Conservation (phyloP, 2,797 vertebrate genomes). For the Eulemur albifrons region DNA sequence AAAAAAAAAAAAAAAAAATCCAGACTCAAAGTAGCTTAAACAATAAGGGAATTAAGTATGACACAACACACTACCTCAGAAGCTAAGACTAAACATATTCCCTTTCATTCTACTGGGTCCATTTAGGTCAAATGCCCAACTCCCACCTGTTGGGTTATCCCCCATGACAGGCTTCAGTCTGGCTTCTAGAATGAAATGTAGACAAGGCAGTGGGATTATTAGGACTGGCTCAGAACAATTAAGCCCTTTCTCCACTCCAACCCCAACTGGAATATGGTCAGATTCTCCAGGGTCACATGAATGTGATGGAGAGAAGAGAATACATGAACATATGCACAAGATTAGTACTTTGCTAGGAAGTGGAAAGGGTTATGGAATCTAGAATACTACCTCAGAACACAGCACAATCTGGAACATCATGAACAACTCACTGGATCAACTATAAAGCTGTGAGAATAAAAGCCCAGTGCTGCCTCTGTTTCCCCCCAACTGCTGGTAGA, state of each 20-base stretch:
- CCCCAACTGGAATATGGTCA: neutral
- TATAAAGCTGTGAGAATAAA: neutral
- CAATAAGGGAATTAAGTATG: neutral
- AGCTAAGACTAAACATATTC: neutral
- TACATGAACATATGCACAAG: neutral
- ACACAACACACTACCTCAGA: neutral
- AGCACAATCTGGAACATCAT: neutral
- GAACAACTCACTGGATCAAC: neutral
- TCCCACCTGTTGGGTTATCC: neutral
- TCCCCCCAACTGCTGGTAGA: neutral
- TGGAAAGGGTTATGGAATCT: neutral
- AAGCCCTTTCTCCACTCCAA: neutral
- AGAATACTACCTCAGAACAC: neutral
- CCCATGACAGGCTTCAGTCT: neutral
- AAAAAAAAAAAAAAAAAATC: neutral
- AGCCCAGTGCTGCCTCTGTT: neutral
- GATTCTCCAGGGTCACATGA: neutral
- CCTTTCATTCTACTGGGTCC: neutral
- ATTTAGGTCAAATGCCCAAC: neutral
- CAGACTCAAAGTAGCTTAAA: neutral
- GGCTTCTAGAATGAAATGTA: neutral
- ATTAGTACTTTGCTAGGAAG: neutral
- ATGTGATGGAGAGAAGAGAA: neutral
- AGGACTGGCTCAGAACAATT: neutral
- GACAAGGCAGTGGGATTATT: neutral